Percentiles rank a stretch among this genome's conserved stretches.
phyloP scores from a whole-genome alignment of 2,113 vertebrate genomes.

The Amazona guildingii region DNA sequence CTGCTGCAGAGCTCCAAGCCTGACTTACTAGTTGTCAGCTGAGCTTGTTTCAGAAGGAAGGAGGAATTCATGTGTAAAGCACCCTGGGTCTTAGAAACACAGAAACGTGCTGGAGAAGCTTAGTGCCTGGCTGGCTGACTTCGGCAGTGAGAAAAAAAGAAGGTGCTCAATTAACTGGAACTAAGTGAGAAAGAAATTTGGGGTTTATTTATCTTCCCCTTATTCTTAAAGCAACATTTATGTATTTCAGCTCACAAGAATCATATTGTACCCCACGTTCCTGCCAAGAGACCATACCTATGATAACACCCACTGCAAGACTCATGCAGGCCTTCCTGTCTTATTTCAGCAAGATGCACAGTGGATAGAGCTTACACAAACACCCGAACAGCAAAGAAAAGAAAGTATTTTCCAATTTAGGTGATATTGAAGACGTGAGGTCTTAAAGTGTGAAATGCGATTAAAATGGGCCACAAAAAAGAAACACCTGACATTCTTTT shows the following conservation, averaged over 20 bases:
- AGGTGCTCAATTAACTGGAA: background rate
- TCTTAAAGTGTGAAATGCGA: background rate
- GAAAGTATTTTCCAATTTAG: background rate
- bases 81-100: constrained; percentile 29
- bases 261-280: background rate
- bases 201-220: background rate
- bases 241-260: background rate
- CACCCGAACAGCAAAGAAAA: background rate
- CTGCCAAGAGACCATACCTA: background rate
- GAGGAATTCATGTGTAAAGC: constrained; percentile 58
- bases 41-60: constrained; percentile 44
- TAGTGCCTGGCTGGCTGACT: constrained; percentile 31
- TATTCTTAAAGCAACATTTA: background rate
- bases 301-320: background rate
- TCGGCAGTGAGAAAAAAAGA: constrained; percentile 14
- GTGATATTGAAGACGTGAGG: background rate
- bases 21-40: constrained; percentile 49
- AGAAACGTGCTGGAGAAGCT: constrained; percentile 39
- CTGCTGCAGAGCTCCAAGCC: background rate
- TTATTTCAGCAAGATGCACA: background rate
- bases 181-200: constrained; percentile 8
- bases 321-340: background rate
- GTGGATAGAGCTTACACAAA: background rate
- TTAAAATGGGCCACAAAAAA: background rate
- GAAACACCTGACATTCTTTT: background rate